phyloP scores from a whole-genome alignment of 2,113 vertebrate species.

The Equus przewalskii region DNA sequence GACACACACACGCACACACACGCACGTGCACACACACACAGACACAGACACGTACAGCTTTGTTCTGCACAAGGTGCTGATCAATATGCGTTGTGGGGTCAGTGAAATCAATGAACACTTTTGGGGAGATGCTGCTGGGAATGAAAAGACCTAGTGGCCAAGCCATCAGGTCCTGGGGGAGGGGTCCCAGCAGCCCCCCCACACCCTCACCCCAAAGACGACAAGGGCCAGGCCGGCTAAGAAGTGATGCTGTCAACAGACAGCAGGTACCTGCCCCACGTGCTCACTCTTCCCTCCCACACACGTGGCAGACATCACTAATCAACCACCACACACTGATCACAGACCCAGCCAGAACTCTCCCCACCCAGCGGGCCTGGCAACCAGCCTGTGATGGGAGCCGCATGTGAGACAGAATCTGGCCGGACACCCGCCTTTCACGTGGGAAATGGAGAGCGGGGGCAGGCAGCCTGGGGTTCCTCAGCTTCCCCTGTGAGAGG shows the following conservation, averaged over 20 bases:
- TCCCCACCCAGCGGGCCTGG: not conserved
- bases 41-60: not conserved
- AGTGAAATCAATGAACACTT: accelerated
- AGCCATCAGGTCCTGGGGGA: accelerated
- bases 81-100: accelerated
- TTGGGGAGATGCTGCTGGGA: accelerated
- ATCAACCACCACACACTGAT: accelerated
- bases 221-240: accelerated
- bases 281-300: accelerated
- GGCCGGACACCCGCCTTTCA: not conserved
- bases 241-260: accelerated
- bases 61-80: not conserved
- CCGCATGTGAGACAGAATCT: accelerated
- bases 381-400: not conserved
- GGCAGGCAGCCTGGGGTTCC: accelerated
- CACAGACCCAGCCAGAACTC: no score
- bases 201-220: not conserved
- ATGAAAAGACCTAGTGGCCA: no score
- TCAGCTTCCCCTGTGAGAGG: not conserved
- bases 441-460: accelerated
- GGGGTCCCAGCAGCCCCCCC: not conserved
- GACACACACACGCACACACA: not conserved
- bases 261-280: accelerated
- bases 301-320: not conserved
- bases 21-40: not conserved